Base-by-base conservation (phyloP, 1,140 invertebrate species). In the Tetragonula clypearis region DNA sequence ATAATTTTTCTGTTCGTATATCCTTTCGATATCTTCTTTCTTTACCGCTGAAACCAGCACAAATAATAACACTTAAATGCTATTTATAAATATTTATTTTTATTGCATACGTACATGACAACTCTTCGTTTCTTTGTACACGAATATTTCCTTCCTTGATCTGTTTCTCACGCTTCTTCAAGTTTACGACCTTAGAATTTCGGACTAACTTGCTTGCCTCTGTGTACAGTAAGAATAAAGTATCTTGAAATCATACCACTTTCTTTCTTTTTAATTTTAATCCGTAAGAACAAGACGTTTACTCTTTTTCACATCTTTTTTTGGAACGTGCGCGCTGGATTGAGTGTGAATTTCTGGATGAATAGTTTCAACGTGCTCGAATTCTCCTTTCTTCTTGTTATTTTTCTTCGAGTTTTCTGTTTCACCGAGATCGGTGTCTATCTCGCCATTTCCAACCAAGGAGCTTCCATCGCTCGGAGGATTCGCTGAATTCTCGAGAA, bases 1-100 rank as follows among this genome's bases (percentile, higher is more conserved):
- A 69, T 93, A 93, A 85, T 93, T 93, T 81, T 93, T 93, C 53
- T 87, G 35, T 53, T 93, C 89, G 80, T 93, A 93, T 71, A 93
- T 91, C 65, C 78, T 53, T n/a, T 80, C 53, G 4, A 73, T 68
- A 35, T 92, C 91, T 12, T 82, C 41, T n/a, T 79, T 79, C 0
- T 56, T 66, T n/a, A 87, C 81, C 15, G 79, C 91, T 93, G 58
- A 6, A 60, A 26, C 2, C 41, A 21, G 3, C 2, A 78, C 19
- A 15, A 8, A 26, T 1, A 19, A n/a, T 30, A 49, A 56, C 23
- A 5, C 9, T 15, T 55, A 21, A 58, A 53, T 35, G 11, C 26
- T 30, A 9, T 1, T 53, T 66, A 53, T 21, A 23, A 79, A 8
- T 19, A 79, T 9, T 30, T n/a, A 17, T 58, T 2, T 49, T 65